These are phyloP conservation scores for Polyommatus iphigenia DNA, from an alignment of 2,888 invertebrate species.

Conservation along the genomic window DNA sequence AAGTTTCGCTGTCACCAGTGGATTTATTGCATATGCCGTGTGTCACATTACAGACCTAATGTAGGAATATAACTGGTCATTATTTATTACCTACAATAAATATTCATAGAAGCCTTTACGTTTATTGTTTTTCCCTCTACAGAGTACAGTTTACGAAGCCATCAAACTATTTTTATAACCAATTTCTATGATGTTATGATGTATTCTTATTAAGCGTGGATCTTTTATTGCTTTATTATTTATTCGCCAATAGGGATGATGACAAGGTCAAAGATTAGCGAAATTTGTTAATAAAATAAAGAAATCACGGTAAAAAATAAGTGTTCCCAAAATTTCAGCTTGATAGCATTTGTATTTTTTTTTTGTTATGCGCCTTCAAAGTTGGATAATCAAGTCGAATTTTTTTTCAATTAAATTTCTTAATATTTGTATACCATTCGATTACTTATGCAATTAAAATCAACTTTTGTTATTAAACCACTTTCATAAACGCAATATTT, in stretches of 20 bases:
- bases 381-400: too few relatives aligned
- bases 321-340: too few relatives aligned
- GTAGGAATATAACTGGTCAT: slow-evolving; percentile 10
- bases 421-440: too few relatives aligned
- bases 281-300: too few relatives aligned
- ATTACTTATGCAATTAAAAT: too few relatives aligned
- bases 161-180: neutral
- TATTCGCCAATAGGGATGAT: neutral
- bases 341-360: too few relatives aligned
- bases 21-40: neutral
- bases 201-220: neutral
- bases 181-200: neutral
- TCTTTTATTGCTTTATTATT: neutral
- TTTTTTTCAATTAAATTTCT: too few relatives aligned
- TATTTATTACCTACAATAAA: slow-evolving; percentile 19
- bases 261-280: too few relatives aligned
- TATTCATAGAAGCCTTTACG: slow-evolving; percentile 4
- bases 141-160: slow-evolving; percentile 36
- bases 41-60: slow-evolving; percentile 4
- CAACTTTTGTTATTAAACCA: too few relatives aligned
- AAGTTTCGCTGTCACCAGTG: neutral
- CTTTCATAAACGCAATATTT: too few relatives aligned
- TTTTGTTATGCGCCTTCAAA: too few relatives aligned
- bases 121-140: slow-evolving; percentile 35
- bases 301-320: too few relatives aligned